Conservation (phyloP, 2,113 vertebrate genomes). For the Dasyurus viverrinus region DNA sequence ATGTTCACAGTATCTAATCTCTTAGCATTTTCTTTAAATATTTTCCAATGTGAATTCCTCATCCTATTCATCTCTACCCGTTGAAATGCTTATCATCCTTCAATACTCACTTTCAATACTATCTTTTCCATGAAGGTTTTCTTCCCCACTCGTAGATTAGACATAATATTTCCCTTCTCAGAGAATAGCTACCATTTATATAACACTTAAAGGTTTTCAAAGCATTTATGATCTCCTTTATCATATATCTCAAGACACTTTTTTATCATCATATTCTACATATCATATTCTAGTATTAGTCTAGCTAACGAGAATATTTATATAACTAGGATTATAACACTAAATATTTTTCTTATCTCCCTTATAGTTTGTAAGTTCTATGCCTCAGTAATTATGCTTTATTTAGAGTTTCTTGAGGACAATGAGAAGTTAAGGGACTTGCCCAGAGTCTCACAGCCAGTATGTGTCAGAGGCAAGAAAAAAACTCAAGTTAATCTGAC, state of each 20-base stretch:
- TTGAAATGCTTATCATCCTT: neutral
- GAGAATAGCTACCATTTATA: neutral
- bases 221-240: neutral
- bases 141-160: neutral
- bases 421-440: neutral
- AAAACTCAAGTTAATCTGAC: neutral
- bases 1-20: neutral
- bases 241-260: neutral
- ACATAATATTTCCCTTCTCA: neutral
- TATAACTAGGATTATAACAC: neutral
- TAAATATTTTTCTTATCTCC: neutral
- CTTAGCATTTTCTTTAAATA: neutral
- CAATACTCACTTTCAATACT: neutral
- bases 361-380: neutral
- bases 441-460: neutral
- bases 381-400: neutral
- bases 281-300: neutral
- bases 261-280: neutral
- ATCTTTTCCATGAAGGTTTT: neutral
- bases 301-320: neutral
- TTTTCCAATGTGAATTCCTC: neutral
- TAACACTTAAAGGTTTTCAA: neutral
- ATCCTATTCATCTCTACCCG: neutral
- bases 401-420: neutral
- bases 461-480: neutral